Evolutionary conservation across 1,140 invertebrate genomes (phyloP).

Genomic region (Watersipora subatra): DNA sequence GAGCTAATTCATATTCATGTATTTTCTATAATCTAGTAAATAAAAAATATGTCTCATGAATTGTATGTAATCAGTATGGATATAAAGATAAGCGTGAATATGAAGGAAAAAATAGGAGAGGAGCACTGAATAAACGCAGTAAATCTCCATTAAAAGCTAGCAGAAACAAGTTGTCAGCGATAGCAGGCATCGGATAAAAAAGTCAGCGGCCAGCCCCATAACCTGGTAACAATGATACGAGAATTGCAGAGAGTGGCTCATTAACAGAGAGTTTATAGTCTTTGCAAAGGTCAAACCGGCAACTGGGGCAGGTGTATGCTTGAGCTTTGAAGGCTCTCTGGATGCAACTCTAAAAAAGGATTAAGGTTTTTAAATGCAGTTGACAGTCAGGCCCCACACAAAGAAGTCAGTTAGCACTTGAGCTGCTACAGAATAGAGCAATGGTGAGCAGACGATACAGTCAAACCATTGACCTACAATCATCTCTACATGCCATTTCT

Average conservation of each 20-base stretch:
- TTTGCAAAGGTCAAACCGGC: constrained; percentile 50
- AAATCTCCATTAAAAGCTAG: background rate
- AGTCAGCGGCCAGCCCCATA: constrained; percentile 47
- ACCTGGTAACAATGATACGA: constrained; percentile 50
- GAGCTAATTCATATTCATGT: background rate
- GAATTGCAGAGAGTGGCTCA: constrained; percentile 42
- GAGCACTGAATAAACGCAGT: no score
- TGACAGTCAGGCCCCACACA: no score
- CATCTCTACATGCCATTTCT: background rate
- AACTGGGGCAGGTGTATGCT: constrained; percentile 54
- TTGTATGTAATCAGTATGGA: background rate
- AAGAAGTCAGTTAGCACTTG: no score
- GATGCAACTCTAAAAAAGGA: constrained; percentile 46
- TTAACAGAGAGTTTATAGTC: constrained; percentile 47
- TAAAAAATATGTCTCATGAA: background rate
- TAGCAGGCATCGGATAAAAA: background rate
- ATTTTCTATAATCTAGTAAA: background rate
- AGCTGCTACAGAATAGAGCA: background rate
- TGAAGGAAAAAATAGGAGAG: background rate
- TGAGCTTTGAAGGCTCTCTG: constrained; percentile 54
- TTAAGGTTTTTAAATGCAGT: background rate
- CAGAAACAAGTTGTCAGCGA: background rate
- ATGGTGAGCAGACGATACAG: background rate
- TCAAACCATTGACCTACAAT: background rate
- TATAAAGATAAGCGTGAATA: background rate